Percentiles rank a stretch among this genome's conserved stretches.
Evolutionary conservation across 2,113 vertebrate genomes (phyloP).

Genomic region (Heptranchias perlo): DNA sequence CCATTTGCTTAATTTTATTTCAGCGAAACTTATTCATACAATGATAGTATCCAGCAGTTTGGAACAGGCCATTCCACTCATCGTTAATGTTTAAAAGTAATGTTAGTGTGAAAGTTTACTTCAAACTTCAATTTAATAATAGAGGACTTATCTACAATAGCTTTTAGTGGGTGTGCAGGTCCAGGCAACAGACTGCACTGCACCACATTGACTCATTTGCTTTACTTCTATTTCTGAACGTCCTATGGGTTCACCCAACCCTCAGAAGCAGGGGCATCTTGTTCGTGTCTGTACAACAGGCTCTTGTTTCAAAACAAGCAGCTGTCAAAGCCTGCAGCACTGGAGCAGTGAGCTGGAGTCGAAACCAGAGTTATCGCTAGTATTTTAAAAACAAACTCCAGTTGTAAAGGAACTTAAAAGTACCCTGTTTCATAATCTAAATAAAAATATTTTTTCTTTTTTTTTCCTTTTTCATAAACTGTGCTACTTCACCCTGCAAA

Average conservation of each 20-base stretch:
- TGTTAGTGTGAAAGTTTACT: neutral
- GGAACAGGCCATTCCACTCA: neutral
- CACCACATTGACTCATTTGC: neutral
- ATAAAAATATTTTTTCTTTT: neutral
- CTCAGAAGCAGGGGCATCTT: constrained; percentile 5
- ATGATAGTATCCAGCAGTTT: neutral
- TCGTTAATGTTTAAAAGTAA: neutral
- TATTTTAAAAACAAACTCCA: neutral
- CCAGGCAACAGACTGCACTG: neutral
- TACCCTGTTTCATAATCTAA: neutral
- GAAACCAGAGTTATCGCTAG: neutral
- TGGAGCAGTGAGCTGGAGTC: neutral
- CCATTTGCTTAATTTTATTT: neutral
- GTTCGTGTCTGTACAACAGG: neutral
- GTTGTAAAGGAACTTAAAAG: neutral
- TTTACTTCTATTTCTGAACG: neutral
- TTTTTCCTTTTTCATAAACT: neutral
- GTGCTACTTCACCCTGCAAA: neutral
- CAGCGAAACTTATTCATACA: neutral
- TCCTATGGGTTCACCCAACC: neutral
- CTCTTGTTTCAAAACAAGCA: constrained; percentile 11
- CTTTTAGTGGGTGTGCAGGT: neutral
- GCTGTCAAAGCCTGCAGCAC: neutral
- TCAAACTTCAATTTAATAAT: neutral
- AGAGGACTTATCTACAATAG: neutral